A percentile compares a stretch with the other conserved stretches of the same genome.
Evolutionary conservation across 2,113 vertebrate genomes (phyloP).

Genomic region (Sialia sialis): DNA sequence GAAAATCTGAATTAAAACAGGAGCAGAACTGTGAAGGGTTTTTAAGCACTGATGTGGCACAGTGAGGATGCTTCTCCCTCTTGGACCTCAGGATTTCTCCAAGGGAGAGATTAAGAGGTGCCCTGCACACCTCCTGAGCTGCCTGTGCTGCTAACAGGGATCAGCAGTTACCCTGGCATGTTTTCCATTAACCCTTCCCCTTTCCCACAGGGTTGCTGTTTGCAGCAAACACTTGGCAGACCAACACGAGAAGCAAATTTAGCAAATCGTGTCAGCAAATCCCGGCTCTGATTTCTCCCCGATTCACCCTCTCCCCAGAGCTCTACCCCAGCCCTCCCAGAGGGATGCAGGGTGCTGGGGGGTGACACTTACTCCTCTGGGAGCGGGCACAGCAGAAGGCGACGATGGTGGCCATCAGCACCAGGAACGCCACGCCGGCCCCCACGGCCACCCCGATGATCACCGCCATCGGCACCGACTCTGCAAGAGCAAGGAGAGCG

Average conservation of each 20-base stretch:
- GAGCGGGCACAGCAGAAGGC: constrained; percentile 97
- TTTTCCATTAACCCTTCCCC: neutral
- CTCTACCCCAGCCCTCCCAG: neutral
- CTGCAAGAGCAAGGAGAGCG: constrained; percentile 72
- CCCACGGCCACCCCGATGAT: constrained; percentile 98
- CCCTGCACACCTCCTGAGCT: neutral
- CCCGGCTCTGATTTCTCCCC: neutral
- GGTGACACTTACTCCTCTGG: constrained; percentile 90
- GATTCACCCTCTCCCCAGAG: rapidly evolving
- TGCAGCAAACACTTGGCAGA: neutral
- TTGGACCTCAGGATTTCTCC: neutral
- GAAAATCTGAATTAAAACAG: neutral
- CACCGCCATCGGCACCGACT: constrained; percentile 93
- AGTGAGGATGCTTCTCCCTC: neutral
- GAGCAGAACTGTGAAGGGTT: neutral
- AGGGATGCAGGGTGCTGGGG: rapidly evolving
- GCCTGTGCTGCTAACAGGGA: neutral
- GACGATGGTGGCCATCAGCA: constrained; percentile 95
- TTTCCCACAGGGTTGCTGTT: neutral
- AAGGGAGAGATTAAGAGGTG: neutral
- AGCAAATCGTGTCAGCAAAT: rapidly evolving
- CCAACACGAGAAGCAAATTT: neutral
- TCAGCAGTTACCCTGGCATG: neutral
- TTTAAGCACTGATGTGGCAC: rapidly evolving
- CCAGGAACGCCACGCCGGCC: constrained; percentile 92